A percentile compares a stretch with the other conserved stretches of the same genome.
Conservation (phyloP, 92 coral and sea anemone genomes). For the Bergia sp. region DNA sequence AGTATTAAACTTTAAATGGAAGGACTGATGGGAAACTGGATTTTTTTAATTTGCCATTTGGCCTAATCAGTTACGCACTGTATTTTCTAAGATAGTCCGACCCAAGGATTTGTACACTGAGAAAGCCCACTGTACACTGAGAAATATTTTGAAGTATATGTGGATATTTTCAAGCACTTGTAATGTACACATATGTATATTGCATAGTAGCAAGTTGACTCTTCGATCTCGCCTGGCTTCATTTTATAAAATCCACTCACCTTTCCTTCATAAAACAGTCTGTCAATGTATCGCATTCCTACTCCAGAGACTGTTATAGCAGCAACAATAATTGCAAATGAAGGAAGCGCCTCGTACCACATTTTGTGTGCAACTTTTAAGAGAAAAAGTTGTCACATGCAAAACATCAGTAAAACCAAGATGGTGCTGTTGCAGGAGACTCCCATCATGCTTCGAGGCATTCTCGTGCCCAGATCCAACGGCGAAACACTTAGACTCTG, state of each 20-base stretch:
- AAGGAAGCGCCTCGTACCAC: constrained; percentile 98
- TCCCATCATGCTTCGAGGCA: constrained; percentile 35
- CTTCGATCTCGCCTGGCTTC: no score
- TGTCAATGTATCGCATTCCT: constrained; percentile 85
- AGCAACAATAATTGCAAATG: constrained; percentile 91
- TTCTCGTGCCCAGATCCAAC: not conserved
- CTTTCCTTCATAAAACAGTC: constrained; percentile 90
- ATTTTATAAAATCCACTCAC: constrained; percentile 43
- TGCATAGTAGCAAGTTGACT: no score
- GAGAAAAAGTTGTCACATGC: not conserved
- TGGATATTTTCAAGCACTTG: no score
- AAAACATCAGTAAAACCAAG: not conserved
- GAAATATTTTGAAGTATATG: no score
- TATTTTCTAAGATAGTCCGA: no score
- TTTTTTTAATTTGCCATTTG: no score
- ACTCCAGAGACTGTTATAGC: constrained; percentile 87
- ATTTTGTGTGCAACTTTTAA: constrained; percentile 43
- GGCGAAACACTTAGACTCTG: not conserved
- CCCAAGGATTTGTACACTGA: no score
- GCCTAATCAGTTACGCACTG: no score
- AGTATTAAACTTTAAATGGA: no score
- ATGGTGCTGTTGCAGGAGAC: not conserved
- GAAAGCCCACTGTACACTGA: no score
- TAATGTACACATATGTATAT: no score
- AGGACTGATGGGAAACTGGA: no score